These are phyloP conservation scores for Heliocidaris tuberculata DNA, from an alignment of 35 echinoderm and acorn worm species.

Conservation along the genomic window DNA sequence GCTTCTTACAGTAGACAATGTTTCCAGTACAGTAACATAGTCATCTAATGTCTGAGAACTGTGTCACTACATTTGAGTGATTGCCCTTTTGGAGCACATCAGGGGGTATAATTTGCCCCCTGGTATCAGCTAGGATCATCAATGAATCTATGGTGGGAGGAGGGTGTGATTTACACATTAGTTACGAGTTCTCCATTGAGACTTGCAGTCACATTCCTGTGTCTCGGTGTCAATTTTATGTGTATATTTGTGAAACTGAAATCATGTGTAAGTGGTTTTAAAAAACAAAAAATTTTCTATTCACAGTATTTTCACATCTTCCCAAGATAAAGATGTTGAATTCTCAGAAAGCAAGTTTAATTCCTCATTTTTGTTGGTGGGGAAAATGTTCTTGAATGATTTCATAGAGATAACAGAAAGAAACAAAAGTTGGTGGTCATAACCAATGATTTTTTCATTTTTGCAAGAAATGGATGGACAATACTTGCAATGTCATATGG, in stretches of 20 bases:
- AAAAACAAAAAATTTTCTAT: neutral
- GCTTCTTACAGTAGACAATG: neutral
- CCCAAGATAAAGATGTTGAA: neutral
- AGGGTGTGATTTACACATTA: constrained; percentile 11
- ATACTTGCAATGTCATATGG: no score
- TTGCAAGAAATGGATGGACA: no score
- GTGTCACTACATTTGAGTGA: neutral
- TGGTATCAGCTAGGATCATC: neutral
- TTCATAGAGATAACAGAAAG: no score
- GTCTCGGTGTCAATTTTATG: no score
- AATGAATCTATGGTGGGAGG: neutral
- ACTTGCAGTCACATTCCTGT: neutral
- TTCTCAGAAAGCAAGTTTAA: neutral
- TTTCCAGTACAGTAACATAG: neutral
- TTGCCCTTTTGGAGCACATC: neutral
- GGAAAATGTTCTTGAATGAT: neutral
- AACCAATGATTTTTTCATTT: no score
- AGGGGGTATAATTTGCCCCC: neutral
- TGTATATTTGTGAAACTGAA: no score
- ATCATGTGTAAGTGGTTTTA: neutral
- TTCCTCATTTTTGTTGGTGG: neutral
- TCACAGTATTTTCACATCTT: neutral
- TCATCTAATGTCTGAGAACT: neutral
- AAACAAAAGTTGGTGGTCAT: no score
- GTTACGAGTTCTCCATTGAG: neutral